phyloP scores from a whole-genome alignment of 1,140 invertebrate genomes.

The Neelides sp. region DNA sequence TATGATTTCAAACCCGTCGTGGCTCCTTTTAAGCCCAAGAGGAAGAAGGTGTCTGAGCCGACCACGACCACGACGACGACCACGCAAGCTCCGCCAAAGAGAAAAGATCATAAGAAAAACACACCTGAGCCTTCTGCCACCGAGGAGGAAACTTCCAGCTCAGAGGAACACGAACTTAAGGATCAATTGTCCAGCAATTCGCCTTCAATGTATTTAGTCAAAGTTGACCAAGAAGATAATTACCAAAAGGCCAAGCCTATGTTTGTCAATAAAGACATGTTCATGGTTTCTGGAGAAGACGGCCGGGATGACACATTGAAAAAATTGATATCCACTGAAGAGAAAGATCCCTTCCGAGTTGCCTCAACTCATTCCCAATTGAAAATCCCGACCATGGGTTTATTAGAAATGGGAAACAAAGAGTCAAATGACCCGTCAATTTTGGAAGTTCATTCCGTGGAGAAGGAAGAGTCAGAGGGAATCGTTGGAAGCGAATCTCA shows the following conservation, averaged over 20 bases:
- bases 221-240: no score
- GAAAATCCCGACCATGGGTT: background rate
- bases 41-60: no score
- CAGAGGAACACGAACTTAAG: no score
- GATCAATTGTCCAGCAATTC: no score
- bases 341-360: constrained; percentile 13
- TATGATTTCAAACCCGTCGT: no score
- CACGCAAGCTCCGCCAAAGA: no score
- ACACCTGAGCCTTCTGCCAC: no score
- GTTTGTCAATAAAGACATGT: constrained; percentile 21
- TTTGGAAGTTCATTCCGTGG: background rate
- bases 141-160: no score
- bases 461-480: background rate
- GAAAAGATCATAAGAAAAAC: no score
- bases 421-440: constrained; percentile 1
- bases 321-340: constrained; percentile 15
- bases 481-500: background rate
- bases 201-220: no score
- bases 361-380: constrained; percentile 1
- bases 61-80: no score
- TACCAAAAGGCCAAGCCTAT: background rate
- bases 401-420: background rate
- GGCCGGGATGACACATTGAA: constrained; percentile 5
- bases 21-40: no score
- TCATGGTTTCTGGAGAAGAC: constrained; percentile 21